These are phyloP conservation scores for Clavelina lepadiformis DNA, from an alignment of 23 tunicate genomes.

Conservation along the genomic window DNA sequence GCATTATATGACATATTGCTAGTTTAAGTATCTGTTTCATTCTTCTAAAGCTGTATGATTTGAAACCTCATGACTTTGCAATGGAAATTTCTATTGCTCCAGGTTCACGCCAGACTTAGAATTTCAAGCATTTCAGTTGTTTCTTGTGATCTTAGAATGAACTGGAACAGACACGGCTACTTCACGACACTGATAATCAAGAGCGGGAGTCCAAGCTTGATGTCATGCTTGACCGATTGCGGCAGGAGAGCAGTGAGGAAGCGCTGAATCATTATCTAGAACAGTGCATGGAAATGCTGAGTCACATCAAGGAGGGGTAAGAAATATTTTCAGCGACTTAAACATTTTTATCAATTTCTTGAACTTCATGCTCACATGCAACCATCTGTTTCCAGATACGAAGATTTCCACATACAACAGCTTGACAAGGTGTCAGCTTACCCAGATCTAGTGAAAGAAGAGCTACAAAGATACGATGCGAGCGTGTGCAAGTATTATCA, in stretches of 20 bases:
- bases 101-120: too few species aligned
- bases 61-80: too few species aligned
- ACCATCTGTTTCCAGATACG: conserved; percentile 53
- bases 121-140: too few species aligned
- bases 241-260: conserved; percentile 90
- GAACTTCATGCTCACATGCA: too few species aligned
- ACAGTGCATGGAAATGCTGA: conserved; percentile 63
- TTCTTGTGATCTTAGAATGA: conserved; percentile 33
- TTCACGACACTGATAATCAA: conserved; percentile 72
- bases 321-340: too few species aligned
- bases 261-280: conserved; percentile 37
- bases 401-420: conserved; percentile 58
- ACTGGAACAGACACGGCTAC: conserved; percentile 62
- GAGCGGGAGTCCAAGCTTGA: conserved; percentile 82
- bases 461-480: conserved; percentile 55
- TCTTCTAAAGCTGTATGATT: too few species aligned
- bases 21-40: too few species aligned
- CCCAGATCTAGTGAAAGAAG: conserved; percentile 62
- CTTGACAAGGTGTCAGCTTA: conserved; percentile 38
- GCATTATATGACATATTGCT: too few species aligned
- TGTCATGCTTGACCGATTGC: conserved; percentile 48
- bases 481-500: conserved; percentile 70
- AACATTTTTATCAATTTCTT: too few species aligned
- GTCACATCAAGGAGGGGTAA: conserved; percentile 49
- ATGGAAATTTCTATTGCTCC: too few species aligned